Evolutionary conservation across 2,888 invertebrate genomes (phyloP), one percentile per base, ranked within the genome.

Genomic region (Drosophila recens): DNA sequence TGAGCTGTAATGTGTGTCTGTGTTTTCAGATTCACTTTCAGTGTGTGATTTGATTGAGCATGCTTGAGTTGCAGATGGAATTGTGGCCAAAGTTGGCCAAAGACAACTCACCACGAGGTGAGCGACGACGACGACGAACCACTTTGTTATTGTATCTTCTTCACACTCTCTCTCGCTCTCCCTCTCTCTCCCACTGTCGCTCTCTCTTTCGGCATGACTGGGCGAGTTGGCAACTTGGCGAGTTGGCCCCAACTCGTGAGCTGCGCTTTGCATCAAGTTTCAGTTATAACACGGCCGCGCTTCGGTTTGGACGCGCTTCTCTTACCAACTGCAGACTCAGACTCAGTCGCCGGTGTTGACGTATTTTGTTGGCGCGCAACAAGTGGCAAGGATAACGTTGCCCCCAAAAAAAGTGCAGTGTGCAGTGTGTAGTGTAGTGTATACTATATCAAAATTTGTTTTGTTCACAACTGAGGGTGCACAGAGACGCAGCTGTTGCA

Each of bases 281-380:
- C 89, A 91, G 91, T 91, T 90, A 82, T 76, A 82, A 75, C 69
- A 81, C 79, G 85, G 84, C 90, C 81, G 88, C 87, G 90, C 78
- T 75, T 80, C 73, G 81, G 80, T 78, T 80, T 87, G 89, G 90
- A 91, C 87, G 91, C 89, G 82, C 49, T 79, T 81, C 72, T 69
- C 54, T 51, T 61, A 23, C 5, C 30, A n/a, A 45, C 45, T 27
- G 27, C 30, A 23, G 23, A 23, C 23, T 23, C 23, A 17, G 30
- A n/a, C 20, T 43, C 33, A 17, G 23, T 38, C 27, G 46, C 36
- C 48, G 58, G 36, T 17, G 8, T 27, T 9, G 48, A 48, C 46
- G 57, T 38, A 33, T 43, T 43, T 33, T 17, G 9, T 57, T 54
- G 23, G 36, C 40, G 45, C 30, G 77, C 54, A 43, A 48, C 71